Conservation (phyloP, 2,113 vertebrate genomes). For the Xiphias gladius region DNA sequence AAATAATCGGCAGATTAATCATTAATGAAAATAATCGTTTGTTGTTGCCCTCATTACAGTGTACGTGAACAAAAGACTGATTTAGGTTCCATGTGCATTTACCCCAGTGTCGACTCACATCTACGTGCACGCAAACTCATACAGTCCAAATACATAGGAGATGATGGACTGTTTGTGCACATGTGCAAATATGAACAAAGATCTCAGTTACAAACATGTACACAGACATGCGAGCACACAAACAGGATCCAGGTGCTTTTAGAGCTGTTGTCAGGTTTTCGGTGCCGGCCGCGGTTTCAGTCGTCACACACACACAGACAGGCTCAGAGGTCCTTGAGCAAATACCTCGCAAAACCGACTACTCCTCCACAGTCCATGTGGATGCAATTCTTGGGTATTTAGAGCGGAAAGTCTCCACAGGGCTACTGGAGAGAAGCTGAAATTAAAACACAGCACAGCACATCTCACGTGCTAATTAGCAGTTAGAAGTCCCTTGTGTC, state of each 20-base stretch:
- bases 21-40: too few species aligned
- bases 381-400: conserved; percentile 75
- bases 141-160: neutral
- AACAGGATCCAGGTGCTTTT: conserved; percentile 31
- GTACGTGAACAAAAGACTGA: neutral
- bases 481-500: conserved; percentile 56
- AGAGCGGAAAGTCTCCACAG: conserved; percentile 79
- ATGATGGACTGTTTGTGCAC: neutral
- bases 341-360: conserved; percentile 48
- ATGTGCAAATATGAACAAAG: neutral
- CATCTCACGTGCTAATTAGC: conserved; percentile 69
- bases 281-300: neutral
- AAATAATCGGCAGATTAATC: too few species aligned
- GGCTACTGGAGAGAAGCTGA: conserved; percentile 63
- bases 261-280: conserved; percentile 29
- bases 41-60: too few species aligned
- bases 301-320: conserved; percentile 21
- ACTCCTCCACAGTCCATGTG: conserved; percentile 64
- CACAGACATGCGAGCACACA: conserved; percentile 12
- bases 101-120: neutral
- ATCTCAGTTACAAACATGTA: conserved; percentile 11
- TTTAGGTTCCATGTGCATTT: neutral
- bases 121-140: neutral
- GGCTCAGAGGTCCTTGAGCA: conserved; percentile 44
- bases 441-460: conserved; percentile 59